Base-by-base conservation (phyloP, 2,113 vertebrate genomes). In the Eulemur macaco region DNA sequence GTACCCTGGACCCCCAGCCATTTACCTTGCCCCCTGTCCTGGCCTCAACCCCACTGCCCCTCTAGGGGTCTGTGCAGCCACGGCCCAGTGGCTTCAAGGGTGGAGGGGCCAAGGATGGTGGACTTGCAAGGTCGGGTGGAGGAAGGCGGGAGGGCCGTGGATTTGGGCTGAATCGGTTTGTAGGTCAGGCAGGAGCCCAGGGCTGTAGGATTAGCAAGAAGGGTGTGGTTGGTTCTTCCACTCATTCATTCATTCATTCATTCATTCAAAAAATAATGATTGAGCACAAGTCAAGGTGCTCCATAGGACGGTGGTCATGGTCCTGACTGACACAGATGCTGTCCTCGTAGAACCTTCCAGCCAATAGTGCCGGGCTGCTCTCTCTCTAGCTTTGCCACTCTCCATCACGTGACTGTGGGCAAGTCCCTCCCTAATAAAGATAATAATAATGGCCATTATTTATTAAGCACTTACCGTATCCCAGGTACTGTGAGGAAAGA, bases 1-100 rank as follows among this genome's bases (percentile, higher is more conserved):
- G 95, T 94, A 86, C 92, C 73, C 82, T 60, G 92, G 90, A 88
- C 78, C 78, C 95, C 92, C 39, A 39, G 84, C 76, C 96, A 76
- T 91, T 89, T 56, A n/a, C 52, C 86, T 88, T 60, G 93, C 37
- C 29, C 45, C 39, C 18, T 94, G 71, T 39, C 91, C 96, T 66
- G 91, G 73, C 93, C 66, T 96, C 93, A 76, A 86, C 88, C 78
- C 82, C 68, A 18, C 10, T 18, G 23, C 45, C 77, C 63, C 60
- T 12, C 11, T 34, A 17, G 54, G 52, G 77, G 47, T 73, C 86
- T 83, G 71, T 90, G 74, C 84, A 56, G 82, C 63, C 45, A 42
- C 74, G 74, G 56, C 69, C 52, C 17, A 31, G 69, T 63, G 60
- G 60, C 45, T 54, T 74, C 80, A 81, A 92, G 89, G 60, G 8